Base-by-base conservation (phyloP, 2,797 vertebrate species). In the Chromis chromis region DNA sequence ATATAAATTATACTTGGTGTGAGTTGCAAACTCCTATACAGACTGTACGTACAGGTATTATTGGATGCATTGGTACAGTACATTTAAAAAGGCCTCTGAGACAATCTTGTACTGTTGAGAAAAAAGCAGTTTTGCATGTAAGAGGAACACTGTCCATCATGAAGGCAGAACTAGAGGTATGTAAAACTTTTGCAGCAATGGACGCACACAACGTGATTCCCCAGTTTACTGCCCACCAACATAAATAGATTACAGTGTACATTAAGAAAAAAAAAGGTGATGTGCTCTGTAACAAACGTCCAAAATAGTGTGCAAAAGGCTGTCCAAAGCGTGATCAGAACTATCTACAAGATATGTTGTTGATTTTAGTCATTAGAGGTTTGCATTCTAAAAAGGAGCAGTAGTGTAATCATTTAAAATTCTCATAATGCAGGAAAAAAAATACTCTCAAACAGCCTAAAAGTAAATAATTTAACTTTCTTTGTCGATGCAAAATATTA, bases 1-100 rank as follows among this genome's bases (percentile, higher is more conserved):
- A 65, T 81, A 76, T 81, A 73, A 80, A 82, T 78, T 64, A 81
- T 58, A 65, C 48, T 55, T 68, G 7, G 31, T 81, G 46, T 17
- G 33, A 80, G 36, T 52, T 67, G 44, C 66, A 76, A 50, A 78
- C 53, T 70, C 57, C 39, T 80, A 44, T 64, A 81, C 69, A 78
- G 74, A 86, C 77, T 61, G 40, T 25, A 63, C 8, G 50, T 74
- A 78, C 64, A 79, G 49, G 60, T 69, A 50, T 69, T 54, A 80
- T 63, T 85, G 16, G 61, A 70, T 66, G 70, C 59, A 77, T 74
- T 28, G 53, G 55, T 76, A 59, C 61, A 76, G 77, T 74, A 83
- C 77, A 85, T 78, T 74, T 87, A 79, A 92, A 79, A 92, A 44
- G 89, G 89, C 89, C 85, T 89, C 83, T 5, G 65, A 72, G 60